phyloP scores from a whole-genome alignment of 2,797 vertebrate species.

The Coregonus suidteri region DNA sequence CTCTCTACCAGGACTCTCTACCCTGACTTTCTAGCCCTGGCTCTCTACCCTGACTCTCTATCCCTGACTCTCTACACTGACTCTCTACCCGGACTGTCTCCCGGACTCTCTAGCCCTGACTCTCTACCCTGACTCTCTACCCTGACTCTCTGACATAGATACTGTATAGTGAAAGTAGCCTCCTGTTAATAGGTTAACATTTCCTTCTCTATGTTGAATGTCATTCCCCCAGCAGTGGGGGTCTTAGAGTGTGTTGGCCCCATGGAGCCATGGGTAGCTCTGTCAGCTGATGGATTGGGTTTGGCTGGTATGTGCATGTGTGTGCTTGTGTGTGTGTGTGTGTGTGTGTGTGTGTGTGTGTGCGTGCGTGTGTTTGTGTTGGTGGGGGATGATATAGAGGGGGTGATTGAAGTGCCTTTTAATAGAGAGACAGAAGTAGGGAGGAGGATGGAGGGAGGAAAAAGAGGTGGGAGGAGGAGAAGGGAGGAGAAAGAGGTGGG shows the following conservation, averaged over 20 bases:
- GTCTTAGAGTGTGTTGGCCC: conserved; percentile 33
- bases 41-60: too few relatives aligned
- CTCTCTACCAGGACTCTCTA: too few relatives aligned
- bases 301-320: conserved; percentile 19
- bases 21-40: too few relatives aligned
- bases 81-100: too few relatives aligned
- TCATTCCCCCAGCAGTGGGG: conserved; percentile 17
- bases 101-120: too few relatives aligned
- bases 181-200: conserved; percentile 3
- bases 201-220: conserved; percentile 15
- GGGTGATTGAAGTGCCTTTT: conserved; percentile 24
- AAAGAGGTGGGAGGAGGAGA: not conserved
- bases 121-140: too few relatives aligned
- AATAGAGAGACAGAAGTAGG: conserved; percentile 22
- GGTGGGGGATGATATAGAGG: conserved; percentile 12
- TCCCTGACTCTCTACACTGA: too few relatives aligned
- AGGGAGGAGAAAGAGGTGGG: too few relatives aligned
- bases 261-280: conserved; percentile 37
- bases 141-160: not conserved
- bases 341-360: conserved; percentile 8
- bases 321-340: conserved; percentile 12
- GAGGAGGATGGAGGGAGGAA: conserved; percentile 11
- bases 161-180: not conserved
- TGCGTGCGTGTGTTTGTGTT: conserved; percentile 3
- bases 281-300: conserved; percentile 47